Base-by-base conservation (phyloP, 2,888 invertebrate genomes). In the Podotricha telesiphe region DNA sequence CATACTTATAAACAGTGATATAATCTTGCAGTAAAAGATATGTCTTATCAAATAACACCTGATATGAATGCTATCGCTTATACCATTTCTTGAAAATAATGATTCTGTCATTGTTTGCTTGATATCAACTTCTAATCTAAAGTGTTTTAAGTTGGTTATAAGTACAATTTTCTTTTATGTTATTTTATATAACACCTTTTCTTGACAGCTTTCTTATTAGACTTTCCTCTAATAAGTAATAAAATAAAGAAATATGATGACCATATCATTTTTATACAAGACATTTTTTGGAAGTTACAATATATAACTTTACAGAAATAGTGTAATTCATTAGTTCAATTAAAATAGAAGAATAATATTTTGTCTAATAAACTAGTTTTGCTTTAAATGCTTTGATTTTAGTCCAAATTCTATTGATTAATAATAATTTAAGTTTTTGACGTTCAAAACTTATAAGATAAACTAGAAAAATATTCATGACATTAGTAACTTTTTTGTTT, bases 21-120 rank as follows among this genome's bases (percentile, higher is more conserved):
- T 45, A 45, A 59, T 22, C 59, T 22, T 6, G 42, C 22, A 42
- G n/a, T 28, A 59, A 34, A 17, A 45, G 69, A 67, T 69, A 69
- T 68, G 45, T 13, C 51, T 67, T 47, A 66, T 53, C 63, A 68
- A 63, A 65, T 67, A 69, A 59, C 59, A 67, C 63, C 42, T 63
- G 68, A 68, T 68, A 65, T 59, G 28, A n/a, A n/a, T 17, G 15
- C 19, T 45, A 48, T 47, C 56, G 4, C 47, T 55, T 61, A 50
- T 47, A 63, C 65, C 65, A 51, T 50, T 51, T 7, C 13, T 62
- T 53, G 34, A 58, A 65, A 53, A 65, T 65, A 65, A 45, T 55
- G n/a, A 47, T 65, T 55, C 20, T 65, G 20, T 65, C 65, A 65
- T 58, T 65, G 34, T 56, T 59, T 42, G 42, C 22, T 20, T 45